Conservation (phyloP, 64 coral and sea anemone species). For the Acropora yongei region DNA sequence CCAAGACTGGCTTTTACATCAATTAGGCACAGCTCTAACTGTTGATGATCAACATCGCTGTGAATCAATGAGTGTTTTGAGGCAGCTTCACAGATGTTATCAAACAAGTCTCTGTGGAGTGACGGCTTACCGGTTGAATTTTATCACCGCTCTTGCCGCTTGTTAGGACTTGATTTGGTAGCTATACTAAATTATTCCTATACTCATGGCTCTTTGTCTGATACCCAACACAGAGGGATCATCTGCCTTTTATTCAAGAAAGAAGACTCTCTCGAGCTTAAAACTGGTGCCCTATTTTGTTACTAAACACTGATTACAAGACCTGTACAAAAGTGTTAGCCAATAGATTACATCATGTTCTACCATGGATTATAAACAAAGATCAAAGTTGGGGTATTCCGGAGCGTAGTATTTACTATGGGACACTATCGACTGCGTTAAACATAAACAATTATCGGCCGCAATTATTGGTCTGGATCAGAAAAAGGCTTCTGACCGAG, state of each 20-base stretch:
- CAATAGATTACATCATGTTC: background rate
- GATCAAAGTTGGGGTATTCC: background rate
- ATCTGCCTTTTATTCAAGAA: constrained; percentile 25
- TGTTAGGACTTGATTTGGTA: background rate
- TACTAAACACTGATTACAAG: constrained; percentile 38
- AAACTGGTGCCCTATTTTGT: constrained; percentile 14
- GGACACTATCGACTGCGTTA: constrained; percentile 11
- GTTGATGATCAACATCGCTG: background rate
- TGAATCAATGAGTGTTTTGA: background rate
- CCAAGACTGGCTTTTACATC: background rate
- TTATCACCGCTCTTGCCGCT: background rate
- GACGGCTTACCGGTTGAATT: constrained; percentile 18
- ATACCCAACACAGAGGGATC: background rate
- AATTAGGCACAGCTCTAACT: background rate
- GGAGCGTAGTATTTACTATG: background rate
- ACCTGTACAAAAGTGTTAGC: constrained; percentile 10
- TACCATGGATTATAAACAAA: background rate
- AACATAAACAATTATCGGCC: background rate
- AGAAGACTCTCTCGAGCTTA: background rate
- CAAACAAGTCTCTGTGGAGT: background rate
- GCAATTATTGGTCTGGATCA: constrained; percentile 9
- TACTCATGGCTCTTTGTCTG: background rate
- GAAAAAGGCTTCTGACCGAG: constrained; percentile 45
- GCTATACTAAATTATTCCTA: constrained; percentile 3
- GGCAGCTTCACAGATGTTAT: background rate